Conservation (phyloP, 1,140 invertebrate genomes). For the Papilio polytes region DNA sequence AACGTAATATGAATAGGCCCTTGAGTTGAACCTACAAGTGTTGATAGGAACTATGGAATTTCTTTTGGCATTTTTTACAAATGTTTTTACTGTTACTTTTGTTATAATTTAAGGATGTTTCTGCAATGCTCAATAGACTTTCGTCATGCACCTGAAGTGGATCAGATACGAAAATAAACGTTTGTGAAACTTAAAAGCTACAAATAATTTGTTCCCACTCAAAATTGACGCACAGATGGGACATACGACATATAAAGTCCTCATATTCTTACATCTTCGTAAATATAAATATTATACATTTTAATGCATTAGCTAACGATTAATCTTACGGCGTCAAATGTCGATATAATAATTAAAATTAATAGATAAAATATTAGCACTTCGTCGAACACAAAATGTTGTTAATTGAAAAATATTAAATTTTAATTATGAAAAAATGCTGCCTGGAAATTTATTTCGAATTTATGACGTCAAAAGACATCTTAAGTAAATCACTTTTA, state of each 20-base stretch:
- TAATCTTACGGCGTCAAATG: not conserved
- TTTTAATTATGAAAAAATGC: not conserved
- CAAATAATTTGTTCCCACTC: not conserved
- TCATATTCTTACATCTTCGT: not conserved
- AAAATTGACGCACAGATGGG: not conserved
- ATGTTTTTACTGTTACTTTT: not conserved
- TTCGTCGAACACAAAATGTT: too few species aligned
- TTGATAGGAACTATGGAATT: not conserved
- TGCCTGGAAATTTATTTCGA: not conserved
- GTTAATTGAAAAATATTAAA: too few species aligned
- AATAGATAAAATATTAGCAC: too few species aligned
- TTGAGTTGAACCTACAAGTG: not conserved
- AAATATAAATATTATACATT: not conserved
- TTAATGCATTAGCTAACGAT: not conserved
- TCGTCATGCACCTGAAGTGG: not conserved
- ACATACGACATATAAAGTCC: not conserved
- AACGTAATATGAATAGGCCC: not conserved
- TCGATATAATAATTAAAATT: too few species aligned
- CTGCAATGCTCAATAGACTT: not conserved
- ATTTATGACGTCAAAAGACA: not conserved
- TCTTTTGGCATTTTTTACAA: not conserved
- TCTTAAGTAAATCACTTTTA: conserved; percentile 24
- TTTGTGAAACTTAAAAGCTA: not conserved
- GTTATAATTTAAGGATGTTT: not conserved
- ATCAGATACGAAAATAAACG: not conserved